Conservation (phyloP, 2,888 invertebrate genomes). For the Chloroclystis v-ata region DNA sequence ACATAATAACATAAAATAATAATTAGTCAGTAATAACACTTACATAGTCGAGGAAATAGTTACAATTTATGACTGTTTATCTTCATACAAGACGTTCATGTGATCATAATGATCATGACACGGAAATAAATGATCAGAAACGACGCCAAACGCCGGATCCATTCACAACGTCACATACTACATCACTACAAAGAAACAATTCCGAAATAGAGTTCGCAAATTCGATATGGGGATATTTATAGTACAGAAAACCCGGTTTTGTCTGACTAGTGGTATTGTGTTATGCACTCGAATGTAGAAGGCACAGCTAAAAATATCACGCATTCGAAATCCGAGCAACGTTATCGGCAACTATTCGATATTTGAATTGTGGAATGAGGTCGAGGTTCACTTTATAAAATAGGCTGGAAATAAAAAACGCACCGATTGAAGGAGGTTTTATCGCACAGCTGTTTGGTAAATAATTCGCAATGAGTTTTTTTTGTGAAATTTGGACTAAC, state of each 20-base stretch:
- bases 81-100: no score
- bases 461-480: slow-evolving; percentile 47
- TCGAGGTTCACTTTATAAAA: slow-evolving; percentile 18
- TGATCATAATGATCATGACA: not conserved
- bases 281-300: slow-evolving; percentile 60
- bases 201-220: slow-evolving; percentile 75
- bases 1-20: no score
- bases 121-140: slow-evolving; percentile 26
- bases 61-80: no score
- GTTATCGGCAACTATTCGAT: slow-evolving; percentile 36
- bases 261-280: slow-evolving; percentile 65
- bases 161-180: slow-evolving; percentile 19
- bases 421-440: slow-evolving; percentile 19
- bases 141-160: slow-evolving; percentile 9
- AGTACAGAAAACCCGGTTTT: slow-evolving; percentile 74
- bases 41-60: no score
- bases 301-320: slow-evolving; percentile 58
- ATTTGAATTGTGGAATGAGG: slow-evolving; percentile 28
- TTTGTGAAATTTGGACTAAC: slow-evolving; percentile 52
- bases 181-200: slow-evolving; percentile 42
- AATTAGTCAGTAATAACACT: no score
- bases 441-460: slow-evolving; percentile 49
- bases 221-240: slow-evolving; percentile 75
- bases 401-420: slow-evolving; percentile 23
- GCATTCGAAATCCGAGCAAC: slow-evolving; percentile 43